phyloP scores from a whole-genome alignment of 2,888 invertebrate genomes.

The Enoplolaimus lenunculus region DNA sequence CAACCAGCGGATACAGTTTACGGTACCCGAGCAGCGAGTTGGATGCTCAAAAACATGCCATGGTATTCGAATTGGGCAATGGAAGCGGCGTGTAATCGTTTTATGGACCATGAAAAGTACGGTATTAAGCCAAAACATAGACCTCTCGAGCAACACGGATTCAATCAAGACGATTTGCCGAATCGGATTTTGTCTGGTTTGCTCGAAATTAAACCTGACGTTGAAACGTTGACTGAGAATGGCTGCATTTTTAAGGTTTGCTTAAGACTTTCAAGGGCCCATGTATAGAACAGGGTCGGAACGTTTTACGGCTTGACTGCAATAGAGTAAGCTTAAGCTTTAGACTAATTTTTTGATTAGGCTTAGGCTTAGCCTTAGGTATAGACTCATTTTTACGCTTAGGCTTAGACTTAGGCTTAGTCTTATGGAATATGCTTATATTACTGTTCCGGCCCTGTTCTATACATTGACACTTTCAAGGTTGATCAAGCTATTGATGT shows the following conservation, averaged over 20 bases:
- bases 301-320: no score
- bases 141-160: constrained; percentile 19
- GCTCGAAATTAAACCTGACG: constrained; percentile 34
- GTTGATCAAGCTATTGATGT: no score
- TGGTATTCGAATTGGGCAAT: not conserved
- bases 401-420: no score
- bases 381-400: no score
- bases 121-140: constrained; percentile 42
- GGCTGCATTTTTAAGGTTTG: constrained; percentile 37
- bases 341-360: no score
- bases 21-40: not conserved
- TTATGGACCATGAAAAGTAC: constrained; percentile 32
- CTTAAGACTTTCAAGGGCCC: no score
- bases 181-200: constrained; percentile 43
- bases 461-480: no score
- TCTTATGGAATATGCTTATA: no score
- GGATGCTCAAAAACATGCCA: constrained; percentile 1
- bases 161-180: constrained; percentile 44
- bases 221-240: constrained; percentile 32
- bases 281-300: no score
- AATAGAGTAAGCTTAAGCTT: no score
- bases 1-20: constrained; percentile 37
- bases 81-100: not conserved
- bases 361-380: no score
- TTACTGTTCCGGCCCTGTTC: no score